Evolutionary conservation across 2,113 vertebrate genomes (phyloP), one percentile per base, ranked within the genome.

Genomic region (Nyctibius bracteatus): DNA sequence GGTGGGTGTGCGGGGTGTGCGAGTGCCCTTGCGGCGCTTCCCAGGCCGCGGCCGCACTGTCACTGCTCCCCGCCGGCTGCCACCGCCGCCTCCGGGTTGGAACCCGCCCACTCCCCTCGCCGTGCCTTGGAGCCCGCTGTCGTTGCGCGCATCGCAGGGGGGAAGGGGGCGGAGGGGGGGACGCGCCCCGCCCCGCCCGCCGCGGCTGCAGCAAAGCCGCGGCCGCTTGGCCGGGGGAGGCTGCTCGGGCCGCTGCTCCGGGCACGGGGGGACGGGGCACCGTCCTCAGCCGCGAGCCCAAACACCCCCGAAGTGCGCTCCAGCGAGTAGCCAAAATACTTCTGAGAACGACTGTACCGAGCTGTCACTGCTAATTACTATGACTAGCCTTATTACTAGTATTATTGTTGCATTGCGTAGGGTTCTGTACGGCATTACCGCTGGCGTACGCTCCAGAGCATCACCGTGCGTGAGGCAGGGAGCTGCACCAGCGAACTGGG

Each of bases 401-500:
- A 39, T 67, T 75, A 51, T 14, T 16, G 49, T 23, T 39, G 65
- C 27, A 2, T 72, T 43, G 5, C 30, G 6, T 13, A 33, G 77
- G n/a, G 21, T 35, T 37, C 57, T 47, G 71, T 14, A 62, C 75
- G 71, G 62, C 91, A 86, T 91, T 95, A 92, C 95, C 95, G 89
- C 81, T 14, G 91, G 85, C 47, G 88, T 63, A 41, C 81, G 44
- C 78, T 92, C 63, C 91, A 17, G 81, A 81, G 85, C 95, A 90
- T 86, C 81, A 14, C 18, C 35, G 54, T 16, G 63, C 67, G 2
- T 15, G 12, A 71, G 66, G 87, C 75, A 21, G 75, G 58, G 65
- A 85, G 83, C 92, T 75, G 90, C 92, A 75, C 81, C 31, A 72
- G 87, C 94, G 86, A 94, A 91, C 67, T 90, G 88, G 96, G 93